Conservation (phyloP, 2,113 vertebrate genomes). For the Anoura caudifer region DNA sequence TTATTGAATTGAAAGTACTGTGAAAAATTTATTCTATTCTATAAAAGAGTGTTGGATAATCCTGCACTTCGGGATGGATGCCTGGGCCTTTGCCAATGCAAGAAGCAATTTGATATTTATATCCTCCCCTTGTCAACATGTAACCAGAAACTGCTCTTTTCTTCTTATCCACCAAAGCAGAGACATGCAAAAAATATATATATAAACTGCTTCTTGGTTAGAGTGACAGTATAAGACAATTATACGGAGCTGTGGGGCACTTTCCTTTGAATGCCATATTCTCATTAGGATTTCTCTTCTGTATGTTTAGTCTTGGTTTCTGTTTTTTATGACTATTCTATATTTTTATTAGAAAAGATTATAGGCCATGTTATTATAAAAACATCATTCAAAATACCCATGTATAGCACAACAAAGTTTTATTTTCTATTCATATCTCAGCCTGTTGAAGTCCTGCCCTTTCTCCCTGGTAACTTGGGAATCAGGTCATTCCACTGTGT, state of each 20-base stretch:
- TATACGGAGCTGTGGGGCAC: not conserved
- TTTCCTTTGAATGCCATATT: not conserved
- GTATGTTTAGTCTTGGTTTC: not conserved
- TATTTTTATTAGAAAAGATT: not conserved
- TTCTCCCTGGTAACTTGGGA: not conserved
- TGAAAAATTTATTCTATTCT: conserved; percentile 49
- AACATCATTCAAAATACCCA: not conserved
- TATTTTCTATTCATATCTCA: not conserved
- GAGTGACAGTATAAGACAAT: not conserved
- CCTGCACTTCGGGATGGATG: conserved; percentile 16
- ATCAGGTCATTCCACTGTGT: not conserved
- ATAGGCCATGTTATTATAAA: not conserved
- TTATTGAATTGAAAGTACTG: conserved; percentile 39
- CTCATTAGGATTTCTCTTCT: not conserved
- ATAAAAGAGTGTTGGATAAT: conserved; percentile 41
- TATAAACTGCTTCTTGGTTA: not conserved
- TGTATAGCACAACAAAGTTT: not conserved
- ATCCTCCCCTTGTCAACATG: not conserved
- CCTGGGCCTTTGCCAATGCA: conserved; percentile 20
- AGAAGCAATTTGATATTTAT: conserved; percentile 27
- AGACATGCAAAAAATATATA: not conserved
- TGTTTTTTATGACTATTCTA: not conserved
- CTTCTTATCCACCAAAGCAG: not conserved
- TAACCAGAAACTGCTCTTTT: not conserved
- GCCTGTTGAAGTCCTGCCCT: too few species aligned